Evolutionary conservation across 2,113 vertebrate genomes (phyloP), one percentile per base, ranked within the genome.

Genomic region (Sakesphorus luctuosus): DNA sequence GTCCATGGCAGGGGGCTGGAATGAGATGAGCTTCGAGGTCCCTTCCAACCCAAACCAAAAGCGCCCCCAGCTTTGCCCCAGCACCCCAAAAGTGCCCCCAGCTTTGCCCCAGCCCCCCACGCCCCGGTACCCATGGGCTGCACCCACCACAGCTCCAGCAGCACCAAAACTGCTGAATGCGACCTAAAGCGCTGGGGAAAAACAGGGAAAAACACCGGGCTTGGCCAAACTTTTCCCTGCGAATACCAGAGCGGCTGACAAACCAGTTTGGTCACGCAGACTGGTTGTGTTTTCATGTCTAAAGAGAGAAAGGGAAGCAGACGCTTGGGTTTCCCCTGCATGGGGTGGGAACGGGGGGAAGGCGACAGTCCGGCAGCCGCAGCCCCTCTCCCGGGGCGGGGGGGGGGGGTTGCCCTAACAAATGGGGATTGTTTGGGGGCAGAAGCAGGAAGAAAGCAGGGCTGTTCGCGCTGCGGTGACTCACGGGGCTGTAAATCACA

Each of bases 141-240:
- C n/a, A 18, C 3, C 47, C 9, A 35, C 33, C 7, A 0, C 55
- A 8, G 76, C 76, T 33, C 26, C 3, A 1, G 69, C 50, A 23
- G n/a, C 63, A 10, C 79, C 19, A 0, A 6, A 52, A 17, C 18
- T 2, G 17, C 40, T 1, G 1, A 56, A 38, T 0, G 6, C 1
- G 0, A 26, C 66, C 47, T 68, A 25, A 63, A 94, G 2, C 25
- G 0, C 80, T 25, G 0, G 33, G 50, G 58, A 33, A 33, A 61
- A 90, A 10, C 7, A 7, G 20, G n/a, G 38, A 5, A 50, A 49
- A 90, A 5, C 56, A 4, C 18, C 0, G 15, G 9, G 47, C 63
- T 73, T 6, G 76, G 92, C 87, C 77, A 69, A 77, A 74, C 44
- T 84, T 91, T 53, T 36, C 72, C 66, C 77, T 47, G 68, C 4